Evolutionary conservation across 2,797 vertebrate species (phyloP).

Genomic region (Stomatorhinus walkeri): DNA sequence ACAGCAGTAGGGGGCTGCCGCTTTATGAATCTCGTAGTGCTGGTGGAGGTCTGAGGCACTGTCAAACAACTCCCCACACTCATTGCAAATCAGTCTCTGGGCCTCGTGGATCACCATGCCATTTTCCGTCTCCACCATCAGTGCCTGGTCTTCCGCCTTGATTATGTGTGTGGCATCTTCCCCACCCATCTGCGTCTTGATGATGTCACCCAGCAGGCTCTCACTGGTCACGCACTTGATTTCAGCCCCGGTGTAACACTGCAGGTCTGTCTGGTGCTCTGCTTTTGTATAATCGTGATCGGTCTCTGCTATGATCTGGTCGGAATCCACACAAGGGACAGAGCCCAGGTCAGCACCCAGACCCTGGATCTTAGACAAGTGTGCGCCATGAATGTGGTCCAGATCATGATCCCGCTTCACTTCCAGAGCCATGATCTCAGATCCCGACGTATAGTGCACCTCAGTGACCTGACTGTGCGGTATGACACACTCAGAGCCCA

Average conservation of each 20-base stretch:
- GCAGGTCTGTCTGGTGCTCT: conserved; percentile 62
- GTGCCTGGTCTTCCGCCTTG: conserved; percentile 66
- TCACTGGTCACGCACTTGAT: conserved; percentile 56
- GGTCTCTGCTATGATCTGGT: conserved; percentile 59
- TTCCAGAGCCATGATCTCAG: conserved; percentile 67
- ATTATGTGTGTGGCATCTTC: conserved; percentile 55
- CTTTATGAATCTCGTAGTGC: conserved; percentile 73
- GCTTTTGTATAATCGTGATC: conserved; percentile 73
- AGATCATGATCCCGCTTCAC: conserved; percentile 54
- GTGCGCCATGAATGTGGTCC: conserved; percentile 61
- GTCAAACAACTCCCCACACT: conserved; percentile 69
- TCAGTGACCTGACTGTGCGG: conserved; percentile 73
- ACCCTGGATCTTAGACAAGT: conserved; percentile 60
- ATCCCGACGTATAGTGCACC: conserved; percentile 71
- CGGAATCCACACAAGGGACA: conserved; percentile 63
- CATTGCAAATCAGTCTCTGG: conserved; percentile 70
- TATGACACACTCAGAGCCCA: conserved; percentile 79
- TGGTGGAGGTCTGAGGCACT: conserved; percentile 70
- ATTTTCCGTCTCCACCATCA: conserved; percentile 71
- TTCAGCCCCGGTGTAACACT: conserved; percentile 62
- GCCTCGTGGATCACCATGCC: conserved; percentile 72
- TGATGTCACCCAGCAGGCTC: conserved; percentile 62
- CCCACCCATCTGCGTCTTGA: conserved; percentile 55
- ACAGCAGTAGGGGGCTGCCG: conserved; percentile 69
- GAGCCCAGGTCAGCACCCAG: conserved; percentile 59